phyloP scores from a whole-genome alignment of 2,888 invertebrate genomes.

The Macrophya alboannulata region DNA sequence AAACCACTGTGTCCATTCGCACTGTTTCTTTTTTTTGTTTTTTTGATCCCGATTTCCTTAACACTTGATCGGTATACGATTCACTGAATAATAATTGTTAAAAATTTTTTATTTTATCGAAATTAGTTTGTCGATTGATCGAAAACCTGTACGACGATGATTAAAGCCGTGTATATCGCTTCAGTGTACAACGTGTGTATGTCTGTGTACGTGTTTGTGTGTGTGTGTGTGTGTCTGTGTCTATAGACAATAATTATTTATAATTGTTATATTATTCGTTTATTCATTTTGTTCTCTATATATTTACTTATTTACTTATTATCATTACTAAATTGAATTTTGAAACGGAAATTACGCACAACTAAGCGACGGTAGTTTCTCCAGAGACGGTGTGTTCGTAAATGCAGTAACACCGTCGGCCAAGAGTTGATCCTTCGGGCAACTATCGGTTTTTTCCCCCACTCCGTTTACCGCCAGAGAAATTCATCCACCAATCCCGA shows the following conservation, averaged over 20 bases:
- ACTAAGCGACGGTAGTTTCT: slow-evolving; percentile 57
- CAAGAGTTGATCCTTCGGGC: slow-evolving; percentile 48
- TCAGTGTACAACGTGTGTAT: too few relatives aligned
- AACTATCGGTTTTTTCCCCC: slow-evolving; percentile 47
- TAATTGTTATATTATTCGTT: too few relatives aligned
- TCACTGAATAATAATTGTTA: background rate
- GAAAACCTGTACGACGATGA: too few relatives aligned
- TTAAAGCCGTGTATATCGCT: too few relatives aligned
- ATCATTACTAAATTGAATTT: background rate
- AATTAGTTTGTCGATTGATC: too few relatives aligned
- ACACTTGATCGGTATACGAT: background rate
- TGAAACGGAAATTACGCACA: slow-evolving; percentile 37
- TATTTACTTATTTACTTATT: background rate
- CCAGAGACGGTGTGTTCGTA: slow-evolving; percentile 64
- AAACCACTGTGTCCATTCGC: slow-evolving; percentile 36
- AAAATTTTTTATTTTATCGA: too few relatives aligned
- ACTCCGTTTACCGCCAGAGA: background rate
- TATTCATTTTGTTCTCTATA: background rate
- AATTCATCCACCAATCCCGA: slow-evolving; percentile 3
- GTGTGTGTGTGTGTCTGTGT: too few relatives aligned
- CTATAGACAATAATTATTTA: too few relatives aligned
- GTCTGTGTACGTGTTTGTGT: too few relatives aligned
- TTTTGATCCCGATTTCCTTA: background rate
- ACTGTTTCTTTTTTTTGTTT: background rate
- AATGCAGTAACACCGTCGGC: slow-evolving; percentile 63